phyloP scores from a whole-genome alignment of 2,113 vertebrate genomes.

The Accipiter cooperii region DNA sequence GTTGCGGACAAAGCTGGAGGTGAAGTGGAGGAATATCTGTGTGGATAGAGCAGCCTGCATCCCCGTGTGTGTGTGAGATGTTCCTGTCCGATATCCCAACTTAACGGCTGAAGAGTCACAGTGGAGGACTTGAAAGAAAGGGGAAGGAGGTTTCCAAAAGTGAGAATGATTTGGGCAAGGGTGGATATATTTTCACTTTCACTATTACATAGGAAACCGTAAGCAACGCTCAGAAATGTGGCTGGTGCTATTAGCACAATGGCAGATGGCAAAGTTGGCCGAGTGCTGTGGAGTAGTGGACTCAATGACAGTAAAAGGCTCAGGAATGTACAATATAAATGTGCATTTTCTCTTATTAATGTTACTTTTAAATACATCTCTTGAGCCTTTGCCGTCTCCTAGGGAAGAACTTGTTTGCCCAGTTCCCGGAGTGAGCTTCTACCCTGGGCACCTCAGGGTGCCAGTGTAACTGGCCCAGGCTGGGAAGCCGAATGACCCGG shows the following conservation, averaged over 20 bases:
- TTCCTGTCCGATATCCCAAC: neutral
- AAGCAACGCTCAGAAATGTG: neutral
- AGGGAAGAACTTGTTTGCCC: neutral
- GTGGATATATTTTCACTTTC: neutral
- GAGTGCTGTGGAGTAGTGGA: neutral
- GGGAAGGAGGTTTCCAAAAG: neutral
- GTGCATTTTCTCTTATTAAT: neutral
- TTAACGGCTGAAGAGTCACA: neutral
- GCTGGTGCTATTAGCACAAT: neutral
- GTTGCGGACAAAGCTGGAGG: neutral
- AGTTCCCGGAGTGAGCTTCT: neutral
- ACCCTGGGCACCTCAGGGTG: neutral
- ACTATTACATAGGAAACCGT: rapidly evolving
- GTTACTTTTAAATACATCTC: neutral
- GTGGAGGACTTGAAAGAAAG: neutral
- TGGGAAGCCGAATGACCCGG: neutral
- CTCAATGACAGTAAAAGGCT: neutral
- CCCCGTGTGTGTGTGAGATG: rapidly evolving
- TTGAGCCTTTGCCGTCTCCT: neutral
- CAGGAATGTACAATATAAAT: neutral
- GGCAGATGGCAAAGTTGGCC: neutral
- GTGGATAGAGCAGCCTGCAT: neutral
- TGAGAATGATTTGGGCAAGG: neutral
- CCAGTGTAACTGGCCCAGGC: neutral
- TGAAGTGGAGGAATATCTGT: neutral